Conservation (phyloP, 2,797 vertebrate genomes). For the Vireo griseus region DNA sequence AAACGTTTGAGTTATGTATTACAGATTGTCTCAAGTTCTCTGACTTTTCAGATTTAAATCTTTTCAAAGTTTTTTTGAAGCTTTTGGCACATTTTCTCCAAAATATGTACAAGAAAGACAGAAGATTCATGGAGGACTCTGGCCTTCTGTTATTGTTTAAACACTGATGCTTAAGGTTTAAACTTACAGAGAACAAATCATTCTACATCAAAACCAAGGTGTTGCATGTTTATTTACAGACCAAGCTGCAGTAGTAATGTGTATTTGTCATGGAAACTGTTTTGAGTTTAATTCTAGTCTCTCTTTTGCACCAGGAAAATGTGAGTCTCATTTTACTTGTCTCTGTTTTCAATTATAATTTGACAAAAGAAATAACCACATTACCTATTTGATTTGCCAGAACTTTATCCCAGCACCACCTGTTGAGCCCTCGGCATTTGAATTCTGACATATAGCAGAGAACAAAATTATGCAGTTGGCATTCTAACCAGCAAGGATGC, state of each 20-base stretch:
- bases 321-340: slow-evolving; percentile 68
- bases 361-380: slow-evolving; percentile 77
- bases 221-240: slow-evolving; percentile 44
- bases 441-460: slow-evolving; percentile 75
- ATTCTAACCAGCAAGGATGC: slow-evolving; percentile 58
- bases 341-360: slow-evolving; percentile 79
- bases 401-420: slow-evolving; percentile 76
- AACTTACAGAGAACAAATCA: not conserved
- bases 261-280: slow-evolving; percentile 65
- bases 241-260: slow-evolving; percentile 33
- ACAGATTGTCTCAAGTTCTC: slow-evolving; percentile 20
- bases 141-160: not conserved
- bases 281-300: slow-evolving; percentile 56
- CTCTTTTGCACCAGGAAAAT: slow-evolving; percentile 62
- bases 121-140: not conserved
- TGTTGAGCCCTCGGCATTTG: slow-evolving; percentile 74
- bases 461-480: slow-evolving; percentile 71
- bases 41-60: slow-evolving; percentile 23
- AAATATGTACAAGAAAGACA: not conserved
- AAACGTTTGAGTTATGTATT: slow-evolving; percentile 16
- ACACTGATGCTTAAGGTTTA: slow-evolving; percentile 6
- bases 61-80: slow-evolving; percentile 15
- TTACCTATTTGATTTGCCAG: slow-evolving; percentile 78
- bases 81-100: slow-evolving; percentile 10
- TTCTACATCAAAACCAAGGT: slow-evolving; percentile 54